Evolutionary conservation across 2,113 vertebrate genomes (phyloP).

Genomic region (mouse (Mus musculus)): GRCm39 chr9:41611001-41611500

Average conservation of each 20-base stretch:
- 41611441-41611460: background rate
- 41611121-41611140: background rate
- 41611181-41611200: background rate
- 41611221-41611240: background rate
- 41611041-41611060: background rate
- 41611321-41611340: conserved; percentile 10
- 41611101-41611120: background rate
- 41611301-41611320: background rate
- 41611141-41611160: background rate
- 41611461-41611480: background rate
- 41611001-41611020: background rate
- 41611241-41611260: background rate
- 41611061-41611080: background rate
- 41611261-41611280: background rate
- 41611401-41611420: background rate
- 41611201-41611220: background rate
- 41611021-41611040: background rate
- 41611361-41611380: background rate
- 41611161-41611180: background rate
- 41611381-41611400: background rate
- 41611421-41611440: background rate
- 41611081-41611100: background rate
- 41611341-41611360: background rate
- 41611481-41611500: background rate
- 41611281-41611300: background rate